Base-by-base conservation (phyloP, 2,888 invertebrate genomes). In the Mesorhabditis spiculigera region DNA sequence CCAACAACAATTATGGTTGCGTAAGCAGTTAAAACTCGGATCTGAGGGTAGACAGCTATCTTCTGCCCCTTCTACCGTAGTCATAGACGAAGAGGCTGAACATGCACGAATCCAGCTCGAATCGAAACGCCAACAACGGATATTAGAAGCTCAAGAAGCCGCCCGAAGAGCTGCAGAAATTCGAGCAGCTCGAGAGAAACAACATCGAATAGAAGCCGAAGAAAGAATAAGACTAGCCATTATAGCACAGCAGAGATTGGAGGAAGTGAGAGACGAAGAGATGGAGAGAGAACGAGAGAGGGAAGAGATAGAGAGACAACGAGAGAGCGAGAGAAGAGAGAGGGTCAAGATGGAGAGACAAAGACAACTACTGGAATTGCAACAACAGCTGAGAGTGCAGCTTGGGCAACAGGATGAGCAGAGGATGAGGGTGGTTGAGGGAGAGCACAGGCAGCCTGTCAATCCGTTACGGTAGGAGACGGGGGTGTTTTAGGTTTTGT, bases 351-450 rank as follows among this genome's bases (percentile, higher is more conserved):
- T 10, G 16, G 63, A 63, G 63, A 28, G n/a, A 63, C 13, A 8
- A 4, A 63, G 63, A 63, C 13, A 62, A 58, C 4, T 44, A 45
- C 63, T 44, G 63, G 63, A 44, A 43, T 43, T 68, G 68, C 63
- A 68, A 63, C 63, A 68, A 16, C 68, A 42, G 1, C 42, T 16
- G 42, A 4, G 45, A 5, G 45, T 43, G 68, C 63, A 45, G 28
- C 45, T 63, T 28, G 41, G 45, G 63, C 45, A 28, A 28, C 28
- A 28, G 28, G 28, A 28, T 28, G 63, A 44, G 45, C 63, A 63
- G 65, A 41, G 10, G 44, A 43, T 6, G 65, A 10, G 8, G 50
- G 61, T 61, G 42, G 42, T 6, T 5, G 63, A 62, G 5, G 4
- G 4, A 4, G 16, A 42, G 63, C 63, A 67, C 28, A 28, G 28